phyloP scores from a whole-genome alignment of 2,888 invertebrate species.

The Sipha maydis region DNA sequence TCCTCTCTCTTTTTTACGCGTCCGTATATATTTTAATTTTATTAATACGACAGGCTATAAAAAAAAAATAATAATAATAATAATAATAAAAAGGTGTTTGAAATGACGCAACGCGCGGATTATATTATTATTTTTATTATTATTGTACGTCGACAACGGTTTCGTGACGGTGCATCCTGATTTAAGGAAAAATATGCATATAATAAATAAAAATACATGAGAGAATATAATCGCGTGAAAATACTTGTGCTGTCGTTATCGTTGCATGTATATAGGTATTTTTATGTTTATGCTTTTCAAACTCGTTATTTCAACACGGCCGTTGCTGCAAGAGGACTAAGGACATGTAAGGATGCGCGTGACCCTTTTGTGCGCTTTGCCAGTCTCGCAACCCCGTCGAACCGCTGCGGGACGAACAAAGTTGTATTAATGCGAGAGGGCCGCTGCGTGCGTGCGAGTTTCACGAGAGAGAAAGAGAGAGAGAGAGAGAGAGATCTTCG shows the following conservation, averaged over 20 bases:
- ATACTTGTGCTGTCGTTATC: too few species aligned
- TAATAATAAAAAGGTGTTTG: background rate
- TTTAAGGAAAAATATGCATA: background rate
- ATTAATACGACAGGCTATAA: background rate
- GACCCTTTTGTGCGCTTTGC: background rate
- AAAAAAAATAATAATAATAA: too few species aligned
- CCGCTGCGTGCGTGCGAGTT: too few species aligned
- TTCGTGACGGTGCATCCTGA: slow-evolving; percentile 53
- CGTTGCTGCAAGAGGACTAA: too few species aligned
- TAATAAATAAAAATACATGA: too few species aligned
- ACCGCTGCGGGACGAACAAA: too few species aligned
- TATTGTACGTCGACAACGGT: background rate
- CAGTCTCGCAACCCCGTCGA: too few species aligned
- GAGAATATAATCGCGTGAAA: too few species aligned
- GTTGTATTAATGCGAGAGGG: too few species aligned
- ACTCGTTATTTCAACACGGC: background rate
- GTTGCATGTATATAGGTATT: background rate
- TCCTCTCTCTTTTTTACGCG: background rate
- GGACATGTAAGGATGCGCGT: background rate
- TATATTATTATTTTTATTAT: background rate
- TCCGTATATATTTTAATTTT: background rate
- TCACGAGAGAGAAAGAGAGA: too few species aligned
- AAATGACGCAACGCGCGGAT: background rate
- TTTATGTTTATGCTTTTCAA: background rate
- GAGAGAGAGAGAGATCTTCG: background rate